Percentiles rank a stretch among this genome's conserved stretches.
phyloP scores from a whole-genome alignment of 2,888 invertebrate species.

The Choreutis nemorana region DNA sequence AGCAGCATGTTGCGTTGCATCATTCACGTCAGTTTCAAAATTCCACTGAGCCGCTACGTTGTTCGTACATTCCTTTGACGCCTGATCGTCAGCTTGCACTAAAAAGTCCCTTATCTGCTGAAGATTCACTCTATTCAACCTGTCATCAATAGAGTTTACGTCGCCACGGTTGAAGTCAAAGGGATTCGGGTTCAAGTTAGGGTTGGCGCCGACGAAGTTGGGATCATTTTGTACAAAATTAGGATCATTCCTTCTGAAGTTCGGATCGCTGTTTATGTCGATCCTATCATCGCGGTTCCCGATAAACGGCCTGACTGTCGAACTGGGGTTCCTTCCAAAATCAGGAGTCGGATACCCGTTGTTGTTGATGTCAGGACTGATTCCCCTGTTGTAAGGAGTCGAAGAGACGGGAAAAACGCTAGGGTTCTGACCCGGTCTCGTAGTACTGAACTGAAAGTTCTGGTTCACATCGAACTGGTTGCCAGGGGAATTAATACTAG shows the following conservation, averaged over 20 bases:
- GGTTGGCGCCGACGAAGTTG: conserved; percentile 35
- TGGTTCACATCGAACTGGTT: conserved; percentile 42
- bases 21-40: conserved; percentile 88
- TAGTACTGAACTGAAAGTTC: conserved; percentile 40
- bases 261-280: conserved; percentile 51
- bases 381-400: conserved; percentile 31
- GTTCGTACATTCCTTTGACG: conserved; percentile 81
- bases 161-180: conserved; percentile 46
- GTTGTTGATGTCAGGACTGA: conserved; percentile 55
- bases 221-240: conserved; percentile 57
- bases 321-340: conserved; percentile 34
- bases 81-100: conserved; percentile 76
- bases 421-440: conserved; percentile 27
- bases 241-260: conserved; percentile 55
- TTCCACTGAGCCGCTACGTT: conserved; percentile 92
- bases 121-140: conserved; percentile 44
- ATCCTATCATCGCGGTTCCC: conserved; percentile 51
- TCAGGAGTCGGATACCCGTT: conserved; percentile 48
- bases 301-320: conserved; percentile 34
- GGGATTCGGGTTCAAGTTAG: too few species aligned
- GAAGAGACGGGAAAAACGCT: conserved; percentile 42
- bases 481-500: conserved; percentile 40
- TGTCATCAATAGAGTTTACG: conserved; percentile 41
- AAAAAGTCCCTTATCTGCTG: conserved; percentile 67
- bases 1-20: conserved; percentile 82